Conservation (phyloP, 2,888 invertebrate species). For the Amphipoea oculea region DNA sequence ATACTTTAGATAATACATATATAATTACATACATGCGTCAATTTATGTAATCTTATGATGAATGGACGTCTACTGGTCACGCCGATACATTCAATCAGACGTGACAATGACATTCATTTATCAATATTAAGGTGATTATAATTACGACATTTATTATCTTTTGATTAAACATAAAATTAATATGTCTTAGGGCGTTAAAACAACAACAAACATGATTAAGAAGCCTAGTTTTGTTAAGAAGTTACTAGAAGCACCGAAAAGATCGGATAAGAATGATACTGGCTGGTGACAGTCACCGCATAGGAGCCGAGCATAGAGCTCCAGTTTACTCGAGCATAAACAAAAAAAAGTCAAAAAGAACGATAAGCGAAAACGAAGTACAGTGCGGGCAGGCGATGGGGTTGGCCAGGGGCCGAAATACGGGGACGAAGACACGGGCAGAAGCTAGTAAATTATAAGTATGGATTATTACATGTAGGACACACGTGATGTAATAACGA, state of each 20-base stretch:
- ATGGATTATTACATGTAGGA: background rate
- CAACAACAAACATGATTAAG: background rate
- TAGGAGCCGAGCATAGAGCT: too few species aligned
- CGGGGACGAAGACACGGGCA: too few species aligned
- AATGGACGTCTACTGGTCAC: conserved; percentile 25
- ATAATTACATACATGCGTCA: background rate
- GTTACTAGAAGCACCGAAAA: too few species aligned
- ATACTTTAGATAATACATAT: conserved; percentile 12
- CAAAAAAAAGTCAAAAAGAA: too few species aligned
- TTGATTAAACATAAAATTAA: background rate
- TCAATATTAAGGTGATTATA: conserved; percentile 31
- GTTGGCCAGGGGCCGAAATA: too few species aligned
- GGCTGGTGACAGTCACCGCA: too few species aligned
- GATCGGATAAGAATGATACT: too few species aligned
- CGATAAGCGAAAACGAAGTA: too few species aligned
- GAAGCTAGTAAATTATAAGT: too few species aligned
- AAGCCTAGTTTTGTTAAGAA: background rate
- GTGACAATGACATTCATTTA: conserved; percentile 22
- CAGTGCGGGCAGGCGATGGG: too few species aligned
- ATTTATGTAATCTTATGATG: conserved; percentile 40
- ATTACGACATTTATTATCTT: conserved; percentile 26
- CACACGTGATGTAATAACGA: background rate
- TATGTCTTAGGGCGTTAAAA: conserved; percentile 2
- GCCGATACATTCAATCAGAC: conserved; percentile 8
- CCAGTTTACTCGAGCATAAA: too few species aligned